Evolutionary conservation across 37 sponge, comb jelly and placozoan species (phyloP).

Genomic region (Chondrilla cf. caribensis): DNA sequence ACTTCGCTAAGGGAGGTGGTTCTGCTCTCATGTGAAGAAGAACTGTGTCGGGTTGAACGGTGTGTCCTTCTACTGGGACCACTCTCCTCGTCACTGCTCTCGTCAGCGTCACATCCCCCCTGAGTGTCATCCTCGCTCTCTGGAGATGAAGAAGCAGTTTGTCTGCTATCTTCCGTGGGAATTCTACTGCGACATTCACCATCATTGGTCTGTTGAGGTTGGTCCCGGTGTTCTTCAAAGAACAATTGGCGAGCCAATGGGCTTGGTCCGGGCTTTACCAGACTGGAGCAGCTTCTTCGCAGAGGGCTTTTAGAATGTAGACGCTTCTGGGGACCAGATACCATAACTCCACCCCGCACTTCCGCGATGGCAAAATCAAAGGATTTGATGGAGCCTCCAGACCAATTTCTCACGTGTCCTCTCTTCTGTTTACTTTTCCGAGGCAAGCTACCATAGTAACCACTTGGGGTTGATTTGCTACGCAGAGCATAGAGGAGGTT

Average conservation of each 20-base stretch:
- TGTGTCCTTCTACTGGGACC: neutral
- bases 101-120: constrained; percentile 4
- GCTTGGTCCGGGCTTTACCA: neutral
- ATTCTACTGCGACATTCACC: neutral
- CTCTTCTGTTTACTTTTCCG: neutral
- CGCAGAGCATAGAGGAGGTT: constrained; percentile 22
- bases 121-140: neutral
- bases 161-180: neutral
- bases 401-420: constrained; percentile 14
- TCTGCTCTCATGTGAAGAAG: neutral
- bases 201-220: neutral
- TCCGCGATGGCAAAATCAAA: neutral
- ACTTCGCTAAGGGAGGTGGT: neutral
- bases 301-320: neutral
- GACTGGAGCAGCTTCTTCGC: neutral
- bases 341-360: neutral
- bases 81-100: neutral
- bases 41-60: neutral
- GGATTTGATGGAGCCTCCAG: constrained; percentile 7
- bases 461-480: neutral
- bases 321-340: neutral
- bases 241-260: neutral
- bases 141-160: neutral
- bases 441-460: neutral
- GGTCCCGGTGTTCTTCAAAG: neutral